These are phyloP conservation scores for Chymomyza amoena DNA, from an alignment of 2,888 invertebrate genomes.

Conservation along the genomic window DNA sequence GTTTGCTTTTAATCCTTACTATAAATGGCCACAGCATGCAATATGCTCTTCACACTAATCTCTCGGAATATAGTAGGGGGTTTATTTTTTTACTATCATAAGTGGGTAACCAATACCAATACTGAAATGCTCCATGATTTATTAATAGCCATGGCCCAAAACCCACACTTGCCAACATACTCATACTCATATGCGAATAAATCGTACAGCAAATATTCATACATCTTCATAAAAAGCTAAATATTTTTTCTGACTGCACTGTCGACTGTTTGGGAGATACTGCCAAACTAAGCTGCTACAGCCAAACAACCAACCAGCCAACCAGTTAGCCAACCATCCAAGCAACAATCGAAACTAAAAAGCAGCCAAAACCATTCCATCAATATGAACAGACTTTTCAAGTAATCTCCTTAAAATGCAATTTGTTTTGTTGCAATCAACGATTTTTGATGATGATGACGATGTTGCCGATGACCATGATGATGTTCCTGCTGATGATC, in stretches of 20 bases:
- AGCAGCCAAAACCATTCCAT: constrained; percentile 2
- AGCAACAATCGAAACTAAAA: background rate
- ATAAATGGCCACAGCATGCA: background rate
- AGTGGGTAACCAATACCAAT: background rate
- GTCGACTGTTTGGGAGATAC: background rate
- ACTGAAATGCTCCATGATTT: constrained; percentile 59
- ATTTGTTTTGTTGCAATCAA: constrained; percentile 73
- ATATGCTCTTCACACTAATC: background rate
- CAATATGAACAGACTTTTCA: background rate
- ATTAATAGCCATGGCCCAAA: constrained; percentile 45
- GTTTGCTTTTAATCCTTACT: background rate
- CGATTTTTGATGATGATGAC: constrained; percentile 70
- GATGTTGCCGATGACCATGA: constrained; percentile 34
- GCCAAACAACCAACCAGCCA: background rate
- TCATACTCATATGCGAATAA: background rate
- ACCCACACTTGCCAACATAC: background rate
- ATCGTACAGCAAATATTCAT: background rate
- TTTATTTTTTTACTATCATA: background rate
- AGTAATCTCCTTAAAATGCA: constrained; percentile 71
- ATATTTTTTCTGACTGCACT: background rate
- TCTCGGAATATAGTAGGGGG: background rate
- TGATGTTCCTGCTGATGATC: constrained; percentile 50
- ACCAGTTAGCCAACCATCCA: background rate
- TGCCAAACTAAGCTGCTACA: background rate
- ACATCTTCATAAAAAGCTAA: constrained; percentile 1